Evolutionary conservation across 2,888 invertebrate genomes (phyloP).

Genomic region (Timandra comae): DNA sequence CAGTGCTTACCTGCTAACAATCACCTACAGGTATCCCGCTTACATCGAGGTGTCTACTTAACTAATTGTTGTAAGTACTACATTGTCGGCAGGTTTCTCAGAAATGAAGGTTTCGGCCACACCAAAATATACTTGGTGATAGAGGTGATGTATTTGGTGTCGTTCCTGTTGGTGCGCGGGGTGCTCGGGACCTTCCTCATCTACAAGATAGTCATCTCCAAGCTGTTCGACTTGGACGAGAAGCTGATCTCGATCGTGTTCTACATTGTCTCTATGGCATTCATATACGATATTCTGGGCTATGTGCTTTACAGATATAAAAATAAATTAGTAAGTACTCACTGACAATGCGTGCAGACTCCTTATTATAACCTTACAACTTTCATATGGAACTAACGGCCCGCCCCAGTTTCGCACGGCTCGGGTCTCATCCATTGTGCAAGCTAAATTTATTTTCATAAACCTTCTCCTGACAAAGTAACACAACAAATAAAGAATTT

Average conservation of each 20-base stretch:
- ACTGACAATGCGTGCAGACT: too few relatives aligned
- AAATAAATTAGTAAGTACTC: conserved; percentile 48
- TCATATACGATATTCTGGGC: conserved; percentile 62
- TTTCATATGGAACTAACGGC: too few relatives aligned
- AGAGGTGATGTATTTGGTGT: conserved; percentile 66
- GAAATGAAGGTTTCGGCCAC: conserved; percentile 63
- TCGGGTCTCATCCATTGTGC: too few relatives aligned
- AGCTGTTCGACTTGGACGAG: conserved; percentile 55
- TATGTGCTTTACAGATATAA: conserved; percentile 58
- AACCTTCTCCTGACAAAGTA: too few relatives aligned
- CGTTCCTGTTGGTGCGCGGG: conserved; percentile 70
- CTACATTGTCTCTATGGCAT: conserved; percentile 58
- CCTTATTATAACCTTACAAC: too few relatives aligned
- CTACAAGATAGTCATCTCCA: conserved; percentile 48
- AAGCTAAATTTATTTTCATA: too few relatives aligned
- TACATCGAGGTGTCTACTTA: too few relatives aligned
- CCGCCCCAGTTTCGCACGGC: too few relatives aligned
- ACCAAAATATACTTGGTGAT: conserved; percentile 56
- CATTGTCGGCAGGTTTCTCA: conserved; percentile 73
- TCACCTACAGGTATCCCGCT: too few relatives aligned
- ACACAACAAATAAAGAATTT: too few relatives aligned
- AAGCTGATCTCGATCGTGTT: conserved; percentile 53
- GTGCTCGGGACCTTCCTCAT: conserved; percentile 71
- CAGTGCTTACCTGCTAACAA: background rate
- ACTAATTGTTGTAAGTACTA: too few relatives aligned